Percentiles rank a stretch among this genome's conserved stretches.
Evolutionary conservation across 2,888 invertebrate genomes (phyloP).

Genomic region (Colletes collaris): DNA sequence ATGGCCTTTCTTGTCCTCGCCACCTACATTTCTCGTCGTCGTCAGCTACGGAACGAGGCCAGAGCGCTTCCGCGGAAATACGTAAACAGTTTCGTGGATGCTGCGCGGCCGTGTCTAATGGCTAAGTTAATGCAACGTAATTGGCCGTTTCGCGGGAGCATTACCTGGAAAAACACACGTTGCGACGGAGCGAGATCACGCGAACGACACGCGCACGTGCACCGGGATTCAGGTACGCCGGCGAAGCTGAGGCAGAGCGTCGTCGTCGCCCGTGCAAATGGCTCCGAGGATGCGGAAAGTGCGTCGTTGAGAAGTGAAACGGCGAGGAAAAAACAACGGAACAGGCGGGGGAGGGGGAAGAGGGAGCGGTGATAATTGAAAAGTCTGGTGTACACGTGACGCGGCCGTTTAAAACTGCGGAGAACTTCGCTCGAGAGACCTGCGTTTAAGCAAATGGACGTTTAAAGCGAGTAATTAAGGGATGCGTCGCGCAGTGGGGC

Average conservation of each 20-base stretch:
- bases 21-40: too few species aligned
- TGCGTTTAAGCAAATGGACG: conserved; percentile 17
- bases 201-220: conserved; percentile 52
- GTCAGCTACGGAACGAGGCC: neutral
- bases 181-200: conserved; percentile 53
- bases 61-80: neutral
- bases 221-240: conserved; percentile 40
- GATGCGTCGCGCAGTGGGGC: conserved; percentile 11
- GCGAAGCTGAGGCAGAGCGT: conserved; percentile 18
- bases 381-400: conserved; percentile 40
- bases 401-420: conserved; percentile 20
- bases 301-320: conserved; percentile 11
- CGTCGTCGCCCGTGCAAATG: conserved; percentile 1
- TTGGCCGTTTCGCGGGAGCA: conserved; percentile 72
- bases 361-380: conserved; percentile 44
- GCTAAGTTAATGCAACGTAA: conserved; percentile 68
- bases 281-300: conserved; percentile 18
- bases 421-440: conserved; percentile 21
- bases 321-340: conserved; percentile 12
- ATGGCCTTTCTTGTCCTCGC: too few species aligned
- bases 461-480: conserved; percentile 24
- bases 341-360: neutral
- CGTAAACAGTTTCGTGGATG: conserved; percentile 44
- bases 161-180: conserved; percentile 70
- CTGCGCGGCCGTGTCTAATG: conserved; percentile 35